Percentiles rank a stretch among this genome's conserved stretches.
These are phyloP conservation scores for Leucozona laternaria DNA, from an alignment of 2,888 invertebrate species.

Conservation along the genomic window DNA sequence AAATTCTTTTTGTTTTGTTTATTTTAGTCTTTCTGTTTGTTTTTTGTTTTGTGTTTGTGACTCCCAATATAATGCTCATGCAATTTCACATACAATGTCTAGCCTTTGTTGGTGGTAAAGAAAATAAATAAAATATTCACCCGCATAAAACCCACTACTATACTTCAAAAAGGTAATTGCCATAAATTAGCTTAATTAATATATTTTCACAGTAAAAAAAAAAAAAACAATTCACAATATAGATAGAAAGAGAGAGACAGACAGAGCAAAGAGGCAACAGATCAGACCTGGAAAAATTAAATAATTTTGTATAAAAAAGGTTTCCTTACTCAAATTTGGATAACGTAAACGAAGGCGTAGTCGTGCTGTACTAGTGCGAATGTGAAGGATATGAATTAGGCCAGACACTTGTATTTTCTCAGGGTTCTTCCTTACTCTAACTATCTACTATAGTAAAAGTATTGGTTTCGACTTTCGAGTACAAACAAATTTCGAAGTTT, in stretches of 20 bases:
- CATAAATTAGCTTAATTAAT: constrained; percentile 49
- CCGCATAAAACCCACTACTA: constrained; percentile 46
- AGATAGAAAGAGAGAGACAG: constrained; percentile 17
- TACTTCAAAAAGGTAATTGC: constrained; percentile 68
- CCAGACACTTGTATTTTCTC: no score
- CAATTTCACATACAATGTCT: constrained; percentile 52
- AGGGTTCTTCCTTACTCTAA: no score
- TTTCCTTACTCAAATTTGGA: no score
- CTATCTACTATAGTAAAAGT: no score
- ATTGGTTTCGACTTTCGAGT: no score
- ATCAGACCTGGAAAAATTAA: constrained; percentile 9
- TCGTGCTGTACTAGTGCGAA: no score
- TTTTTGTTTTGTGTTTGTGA: constrained; percentile 20
- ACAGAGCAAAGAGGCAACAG: not conserved
- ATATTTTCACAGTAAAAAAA: constrained; percentile 28
- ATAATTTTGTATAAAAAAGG: no score
- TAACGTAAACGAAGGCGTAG: no score
- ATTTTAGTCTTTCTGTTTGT: constrained; percentile 9
- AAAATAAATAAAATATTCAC: constrained; percentile 37
- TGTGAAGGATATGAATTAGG: no score
- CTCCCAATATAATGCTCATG: constrained; percentile 31
- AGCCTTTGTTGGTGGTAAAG: constrained; percentile 27
- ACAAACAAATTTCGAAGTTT: no score
- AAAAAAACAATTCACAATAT: constrained; percentile 20
- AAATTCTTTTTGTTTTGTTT: not conserved